Evolutionary conservation across 2,888 invertebrate genomes (phyloP).

Genomic region (Nowickia ferox): DNA sequence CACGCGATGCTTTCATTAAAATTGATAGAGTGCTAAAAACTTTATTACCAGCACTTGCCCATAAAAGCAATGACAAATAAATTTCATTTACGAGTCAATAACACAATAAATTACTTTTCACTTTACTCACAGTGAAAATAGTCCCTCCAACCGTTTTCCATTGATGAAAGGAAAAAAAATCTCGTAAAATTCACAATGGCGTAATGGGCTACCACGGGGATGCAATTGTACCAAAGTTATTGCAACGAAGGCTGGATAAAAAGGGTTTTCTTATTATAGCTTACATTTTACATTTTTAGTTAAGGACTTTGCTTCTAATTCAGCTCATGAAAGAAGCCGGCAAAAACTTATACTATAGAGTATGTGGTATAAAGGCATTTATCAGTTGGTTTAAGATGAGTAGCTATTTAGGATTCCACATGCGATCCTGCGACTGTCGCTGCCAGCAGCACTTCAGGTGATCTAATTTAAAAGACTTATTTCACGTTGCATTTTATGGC

Average conservation of each 20-base stretch:
- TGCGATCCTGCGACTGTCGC: no score
- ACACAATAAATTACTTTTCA: conserved; percentile 43
- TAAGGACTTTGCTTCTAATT: background rate
- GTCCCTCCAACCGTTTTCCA: background rate
- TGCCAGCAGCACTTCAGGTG: no score
- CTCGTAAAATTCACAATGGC: conserved; percentile 52
- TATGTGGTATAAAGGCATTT: no score
- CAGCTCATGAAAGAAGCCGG: no score
- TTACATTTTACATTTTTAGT: background rate
- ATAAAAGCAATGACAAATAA: conserved; percentile 1
- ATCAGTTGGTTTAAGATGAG: no score
- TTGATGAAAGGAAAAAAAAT: conserved; percentile 18
- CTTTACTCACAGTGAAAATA: conserved; percentile 1
- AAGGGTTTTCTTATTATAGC: background rate
- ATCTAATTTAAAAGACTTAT: no score
- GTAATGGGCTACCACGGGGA: conserved; percentile 26
- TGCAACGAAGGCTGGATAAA: background rate
- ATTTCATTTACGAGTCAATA: conserved; percentile 48
- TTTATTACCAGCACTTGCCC: conserved; percentile 40
- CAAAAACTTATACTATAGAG: no score
- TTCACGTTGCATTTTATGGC: no score
- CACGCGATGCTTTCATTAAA: conserved; percentile 49
- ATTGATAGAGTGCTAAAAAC: conserved; percentile 48
- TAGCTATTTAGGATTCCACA: no score
- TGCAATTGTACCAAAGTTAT: conserved; percentile 25